Conservation (phyloP, 2,888 invertebrate species). For the Linyphia triangularis region DNA sequence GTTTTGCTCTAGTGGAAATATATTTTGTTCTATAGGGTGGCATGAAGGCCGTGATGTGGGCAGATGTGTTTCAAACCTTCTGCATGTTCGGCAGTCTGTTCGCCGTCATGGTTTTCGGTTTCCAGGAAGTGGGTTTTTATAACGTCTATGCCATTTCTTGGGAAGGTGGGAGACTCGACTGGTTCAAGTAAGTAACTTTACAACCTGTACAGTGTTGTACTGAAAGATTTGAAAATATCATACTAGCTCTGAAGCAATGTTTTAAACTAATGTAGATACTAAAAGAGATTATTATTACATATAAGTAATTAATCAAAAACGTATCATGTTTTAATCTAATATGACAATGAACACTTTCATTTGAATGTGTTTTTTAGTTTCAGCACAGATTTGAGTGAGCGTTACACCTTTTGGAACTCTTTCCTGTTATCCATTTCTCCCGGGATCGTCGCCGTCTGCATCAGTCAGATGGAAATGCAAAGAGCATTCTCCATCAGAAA, state of each 20-base stretch:
- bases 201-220: too few species aligned
- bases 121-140: conserved; percentile 80
- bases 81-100: conserved; percentile 92
- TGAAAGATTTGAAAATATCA: too few species aligned
- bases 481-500: conserved; percentile 81
- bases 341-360: conserved; percentile 75
- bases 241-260: too few species aligned
- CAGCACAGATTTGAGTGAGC: conserved; percentile 87
- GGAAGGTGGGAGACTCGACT: conserved; percentile 86
- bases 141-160: conserved; percentile 87
- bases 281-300: too few species aligned
- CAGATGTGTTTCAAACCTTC: conserved; percentile 88
- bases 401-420: conserved; percentile 92
- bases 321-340: conserved; percentile 35
- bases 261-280: neutral
- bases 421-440: conserved; percentile 89
- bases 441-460: conserved; percentile 82
- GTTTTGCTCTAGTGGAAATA: too few species aligned
- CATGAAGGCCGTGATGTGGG: conserved; percentile 93
- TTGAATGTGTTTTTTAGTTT: conserved; percentile 83
- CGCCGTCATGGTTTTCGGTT: conserved; percentile 87
- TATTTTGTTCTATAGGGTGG: conserved; percentile 83
- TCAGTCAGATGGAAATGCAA: conserved; percentile 89
- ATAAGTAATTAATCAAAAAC: too few species aligned
- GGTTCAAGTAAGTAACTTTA: conserved; percentile 78